Base-by-base conservation (phyloP, 2,888 invertebrate genomes). In the Augochlorella aurata region DNA sequence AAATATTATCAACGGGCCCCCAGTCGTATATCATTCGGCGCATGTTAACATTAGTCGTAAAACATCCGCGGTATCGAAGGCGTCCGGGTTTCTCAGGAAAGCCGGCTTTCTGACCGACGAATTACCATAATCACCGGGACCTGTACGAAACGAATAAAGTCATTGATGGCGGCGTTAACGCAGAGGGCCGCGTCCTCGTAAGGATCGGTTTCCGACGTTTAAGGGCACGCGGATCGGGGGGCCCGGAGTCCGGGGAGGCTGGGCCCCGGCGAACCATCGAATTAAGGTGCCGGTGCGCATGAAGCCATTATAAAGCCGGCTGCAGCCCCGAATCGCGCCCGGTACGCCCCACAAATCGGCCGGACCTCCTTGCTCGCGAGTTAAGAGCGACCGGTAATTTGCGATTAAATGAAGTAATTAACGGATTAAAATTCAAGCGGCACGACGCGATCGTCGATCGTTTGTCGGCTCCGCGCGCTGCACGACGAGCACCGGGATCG, bases 371-470 rank as follows among this genome's bases (percentile, higher is more conserved):
- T 87, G 82, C 85, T 82, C 73, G 85, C 80, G 79, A 87, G 82
- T 85, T 85, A 84, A 85, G 84, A 83, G 71, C 80, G 76, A 74
- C 75, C 85, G 76, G 84, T 85, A 85, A 89, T 89, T 90, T 90
- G 86, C 89, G 88, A 90, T 90, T 89, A 88, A 90, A 89, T 89
- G 88, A 90, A 91, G 91, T 90, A 91, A 91, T 91, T 89, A 90
- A 87, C 83, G 86, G 85, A 90, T 91, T 90, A 88, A 91, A 91
- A 91, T 91, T 91, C 91, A 88, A 86, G 78, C 79, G 85, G 85
- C 90, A 90, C 86, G 77, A 79, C 79, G 75, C 81, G 79, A 50
- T 58, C 79, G 69, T 63, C 74, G 86, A 77, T 90, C 87, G 89
- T 90, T 90, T 90, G 90, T 90, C 90, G 88, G 89, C 81, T 61